A percentile compares a stretch with the other conserved stretches of the same genome.
phyloP scores from a whole-genome alignment of 1,140 invertebrate species.

The Orchesella cincta region DNA sequence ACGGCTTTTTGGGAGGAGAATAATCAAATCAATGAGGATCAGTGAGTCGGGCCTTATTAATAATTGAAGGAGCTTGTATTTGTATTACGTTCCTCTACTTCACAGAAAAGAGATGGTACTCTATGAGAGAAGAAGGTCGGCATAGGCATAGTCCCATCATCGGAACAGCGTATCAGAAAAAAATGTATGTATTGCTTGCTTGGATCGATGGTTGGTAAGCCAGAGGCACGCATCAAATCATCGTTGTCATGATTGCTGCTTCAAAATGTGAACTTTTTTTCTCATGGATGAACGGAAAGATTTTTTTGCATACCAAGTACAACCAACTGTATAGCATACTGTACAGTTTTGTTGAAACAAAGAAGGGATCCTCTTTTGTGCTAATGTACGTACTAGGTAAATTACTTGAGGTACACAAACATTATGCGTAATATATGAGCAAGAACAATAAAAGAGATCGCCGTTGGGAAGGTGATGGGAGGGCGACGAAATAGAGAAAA shows the following conservation, averaged over 20 bases:
- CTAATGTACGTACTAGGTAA: too few relatives aligned
- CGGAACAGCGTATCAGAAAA: background rate
- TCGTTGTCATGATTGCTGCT: background rate
- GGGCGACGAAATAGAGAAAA: background rate
- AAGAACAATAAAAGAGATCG: background rate
- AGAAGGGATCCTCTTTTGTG: too few relatives aligned
- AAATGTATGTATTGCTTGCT: background rate
- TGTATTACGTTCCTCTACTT: slow-evolving; percentile 2
- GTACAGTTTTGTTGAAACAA: background rate
- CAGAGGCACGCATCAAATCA: slow-evolving; percentile 16
- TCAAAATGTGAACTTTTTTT: background rate
- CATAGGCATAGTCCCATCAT: background rate
- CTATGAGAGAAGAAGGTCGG: slow-evolving; percentile 18
- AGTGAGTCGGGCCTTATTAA: slow-evolving; percentile 14
- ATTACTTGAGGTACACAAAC: too few relatives aligned
- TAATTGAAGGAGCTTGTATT: slow-evolving; percentile 12
- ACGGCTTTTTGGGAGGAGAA: slow-evolving; percentile 10
- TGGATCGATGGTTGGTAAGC: background rate
- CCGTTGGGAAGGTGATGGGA: background rate
- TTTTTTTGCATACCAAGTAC: background rate
- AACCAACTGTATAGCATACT: background rate
- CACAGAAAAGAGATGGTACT: background rate
- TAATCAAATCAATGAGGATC: slow-evolving; percentile 19
- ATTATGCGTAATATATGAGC: slow-evolving; percentile 6
- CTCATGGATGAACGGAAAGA: background rate